These are phyloP conservation scores for Dasyurus viverrinus DNA, from an alignment of 2,113 vertebrate species.

Conservation along the genomic window DNA sequence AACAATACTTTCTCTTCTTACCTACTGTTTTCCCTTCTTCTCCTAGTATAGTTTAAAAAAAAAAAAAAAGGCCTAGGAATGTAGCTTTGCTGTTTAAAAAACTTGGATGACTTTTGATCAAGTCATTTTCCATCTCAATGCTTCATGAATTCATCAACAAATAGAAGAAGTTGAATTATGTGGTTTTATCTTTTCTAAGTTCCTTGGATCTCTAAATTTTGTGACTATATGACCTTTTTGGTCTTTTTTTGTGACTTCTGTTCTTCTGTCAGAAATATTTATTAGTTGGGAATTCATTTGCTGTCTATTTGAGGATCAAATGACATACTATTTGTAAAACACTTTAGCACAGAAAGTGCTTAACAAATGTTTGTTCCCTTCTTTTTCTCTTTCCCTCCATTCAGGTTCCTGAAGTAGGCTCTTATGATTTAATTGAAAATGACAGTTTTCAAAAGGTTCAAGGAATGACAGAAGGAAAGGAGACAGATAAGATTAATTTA, in stretches of 20 bases:
- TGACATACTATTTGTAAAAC: neutral
- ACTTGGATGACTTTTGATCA: neutral
- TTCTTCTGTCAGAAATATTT: slow-evolving; percentile 14
- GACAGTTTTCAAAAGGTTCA: neutral
- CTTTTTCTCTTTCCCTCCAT: neutral
- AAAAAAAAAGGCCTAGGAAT: neutral
- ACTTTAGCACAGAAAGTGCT: neutral
- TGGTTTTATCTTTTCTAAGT: slow-evolving; percentile 1
- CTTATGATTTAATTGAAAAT: neutral
- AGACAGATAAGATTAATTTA: neutral
- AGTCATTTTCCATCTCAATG: neutral
- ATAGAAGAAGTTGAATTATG: neutral
- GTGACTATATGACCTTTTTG: neutral
- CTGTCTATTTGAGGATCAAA: neutral
- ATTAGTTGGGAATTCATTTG: neutral
- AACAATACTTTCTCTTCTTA: neutral
- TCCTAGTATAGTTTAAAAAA: neutral
- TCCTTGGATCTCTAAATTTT: slow-evolving; percentile 40
- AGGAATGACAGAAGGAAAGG: neutral
- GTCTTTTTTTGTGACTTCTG: slow-evolving; percentile 18
- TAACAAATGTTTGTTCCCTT: neutral
- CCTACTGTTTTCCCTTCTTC: neutral
- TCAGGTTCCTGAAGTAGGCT: neutral
- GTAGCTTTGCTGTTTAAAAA: neutral
- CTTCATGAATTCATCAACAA: neutral